Conservation (phyloP, 2,113 vertebrate species). For the Macrotis lagotis region DNA sequence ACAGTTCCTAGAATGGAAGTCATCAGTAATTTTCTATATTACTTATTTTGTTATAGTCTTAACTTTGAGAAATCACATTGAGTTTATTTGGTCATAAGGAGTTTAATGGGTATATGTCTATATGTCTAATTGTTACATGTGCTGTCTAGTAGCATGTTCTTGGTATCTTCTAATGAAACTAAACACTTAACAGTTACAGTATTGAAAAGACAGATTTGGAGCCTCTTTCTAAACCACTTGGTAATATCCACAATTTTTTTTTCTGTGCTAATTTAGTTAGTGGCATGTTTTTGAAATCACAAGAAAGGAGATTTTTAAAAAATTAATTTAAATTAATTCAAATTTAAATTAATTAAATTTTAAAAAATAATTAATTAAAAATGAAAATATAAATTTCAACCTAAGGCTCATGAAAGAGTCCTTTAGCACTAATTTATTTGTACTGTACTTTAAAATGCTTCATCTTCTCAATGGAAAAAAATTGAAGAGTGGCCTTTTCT, state of each 20-base stretch:
- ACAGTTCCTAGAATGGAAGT: not conserved
- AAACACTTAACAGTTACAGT: not conserved
- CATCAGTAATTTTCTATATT: too few species aligned
- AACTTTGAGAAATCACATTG: not conserved
- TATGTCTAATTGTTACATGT: not conserved
- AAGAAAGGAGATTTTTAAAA: not conserved
- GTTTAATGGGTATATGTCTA: not conserved
- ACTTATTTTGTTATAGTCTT: not conserved
- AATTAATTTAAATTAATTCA: too few species aligned
- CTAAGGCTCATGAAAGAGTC: not conserved
- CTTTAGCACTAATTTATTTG: not conserved
- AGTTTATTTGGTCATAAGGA: not conserved
- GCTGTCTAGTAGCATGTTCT: not conserved
- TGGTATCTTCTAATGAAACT: not conserved
- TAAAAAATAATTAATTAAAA: not conserved
- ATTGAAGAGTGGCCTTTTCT: not conserved
- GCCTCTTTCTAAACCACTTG: not conserved
- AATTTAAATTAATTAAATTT: too few species aligned
- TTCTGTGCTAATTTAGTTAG: not conserved
- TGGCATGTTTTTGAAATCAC: not conserved
- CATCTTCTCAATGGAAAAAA: not conserved
- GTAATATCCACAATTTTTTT: not conserved
- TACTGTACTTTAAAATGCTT: conserved; percentile 4
- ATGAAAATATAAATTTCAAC: not conserved
- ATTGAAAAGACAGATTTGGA: not conserved